Evolutionary conservation across 2,888 invertebrate species (phyloP), one percentile per base, ranked within the genome.

Genomic region (Macaria liturata): DNA sequence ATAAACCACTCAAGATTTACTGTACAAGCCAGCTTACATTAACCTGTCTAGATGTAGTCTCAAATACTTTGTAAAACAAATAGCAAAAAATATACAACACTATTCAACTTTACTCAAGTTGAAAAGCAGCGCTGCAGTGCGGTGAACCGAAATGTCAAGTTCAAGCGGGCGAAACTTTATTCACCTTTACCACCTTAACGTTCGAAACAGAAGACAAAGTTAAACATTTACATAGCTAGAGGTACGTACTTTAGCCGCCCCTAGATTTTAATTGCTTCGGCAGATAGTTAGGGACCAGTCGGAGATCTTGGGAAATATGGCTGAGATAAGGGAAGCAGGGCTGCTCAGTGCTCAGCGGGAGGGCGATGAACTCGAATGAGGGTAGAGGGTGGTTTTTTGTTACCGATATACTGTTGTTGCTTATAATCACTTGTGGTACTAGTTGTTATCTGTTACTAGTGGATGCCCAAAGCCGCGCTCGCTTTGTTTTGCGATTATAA

Each of bases 171-270:
- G 43, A 51, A 62, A 66, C 46, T 61, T 62, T 59, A 55, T 52
- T 62, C 63, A 64, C 65, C 62, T 65, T 62, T 56, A 57, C 57
- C 54, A 50, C 52, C 46, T 40, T 61, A 44, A 47, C 53, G 55
- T 62, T 59, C 20, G 43, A 52, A 56, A 62, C 59, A 57, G 53
- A 52, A 58, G 47, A 59, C 55, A 55, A 65, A 67, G 62, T 62
- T 53, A 61, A 67, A 65, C 57, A 58, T 65, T 65, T 62, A 62
- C 64, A 64, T 57, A 64, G 54, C 55, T 61, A 57, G 46, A 48
- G 52, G 56, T 57, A 54, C 55, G 49, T 61, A 61, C 57, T 47
- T 51, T 53, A 55, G 47, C 50, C 51, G 56, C 57, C 61, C 57
- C 54, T 54, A 59, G 59, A 57, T 20, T 63, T 63, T 64, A 62